phyloP scores from a whole-genome alignment of 2,113 vertebrate species.

The Oxyura jamaicensis region DNA sequence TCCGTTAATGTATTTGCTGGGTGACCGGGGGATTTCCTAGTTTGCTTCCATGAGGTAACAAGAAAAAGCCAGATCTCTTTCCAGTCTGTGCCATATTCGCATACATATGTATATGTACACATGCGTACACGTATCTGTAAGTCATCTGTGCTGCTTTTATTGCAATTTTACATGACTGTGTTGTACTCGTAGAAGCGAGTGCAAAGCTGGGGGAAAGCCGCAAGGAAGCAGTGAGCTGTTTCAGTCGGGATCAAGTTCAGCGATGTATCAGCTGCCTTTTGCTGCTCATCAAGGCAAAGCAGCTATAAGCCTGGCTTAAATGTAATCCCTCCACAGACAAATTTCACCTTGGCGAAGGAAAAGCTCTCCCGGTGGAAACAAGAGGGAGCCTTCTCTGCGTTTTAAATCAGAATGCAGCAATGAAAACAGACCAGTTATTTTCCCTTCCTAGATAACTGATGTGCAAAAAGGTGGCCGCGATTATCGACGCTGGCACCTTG shows the following conservation, averaged over 20 bases:
- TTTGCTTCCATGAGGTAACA: not conserved
- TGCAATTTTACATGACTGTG: not conserved
- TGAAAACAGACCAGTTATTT: conserved; percentile 23
- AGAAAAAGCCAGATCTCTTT: not conserved
- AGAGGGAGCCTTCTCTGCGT: not conserved
- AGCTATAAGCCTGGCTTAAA: not conserved
- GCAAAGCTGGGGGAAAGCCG: not conserved
- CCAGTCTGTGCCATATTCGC: not conserved
- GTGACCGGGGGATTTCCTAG: not conserved
- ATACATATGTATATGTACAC: not conserved
- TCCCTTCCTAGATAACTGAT: not conserved
- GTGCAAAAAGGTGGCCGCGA: not conserved
- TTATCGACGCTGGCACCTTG: rapidly evolving
- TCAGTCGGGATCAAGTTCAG: not conserved
- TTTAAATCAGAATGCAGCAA: not conserved
- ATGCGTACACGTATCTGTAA: rapidly evolving
- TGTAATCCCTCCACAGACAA: not conserved
- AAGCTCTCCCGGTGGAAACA: not conserved
- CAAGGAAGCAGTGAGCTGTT: not conserved
- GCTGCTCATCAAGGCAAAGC: conserved; percentile 8
- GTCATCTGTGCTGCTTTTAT: not conserved
- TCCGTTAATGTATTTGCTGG: not conserved
- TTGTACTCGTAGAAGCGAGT: not conserved
- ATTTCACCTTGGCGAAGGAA: not conserved
- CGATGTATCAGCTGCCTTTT: not conserved